Percentiles rank a stretch among this genome's conserved stretches.
Conservation (phyloP, 2,113 vertebrate species). For the Hemichromis elongatus region DNA sequence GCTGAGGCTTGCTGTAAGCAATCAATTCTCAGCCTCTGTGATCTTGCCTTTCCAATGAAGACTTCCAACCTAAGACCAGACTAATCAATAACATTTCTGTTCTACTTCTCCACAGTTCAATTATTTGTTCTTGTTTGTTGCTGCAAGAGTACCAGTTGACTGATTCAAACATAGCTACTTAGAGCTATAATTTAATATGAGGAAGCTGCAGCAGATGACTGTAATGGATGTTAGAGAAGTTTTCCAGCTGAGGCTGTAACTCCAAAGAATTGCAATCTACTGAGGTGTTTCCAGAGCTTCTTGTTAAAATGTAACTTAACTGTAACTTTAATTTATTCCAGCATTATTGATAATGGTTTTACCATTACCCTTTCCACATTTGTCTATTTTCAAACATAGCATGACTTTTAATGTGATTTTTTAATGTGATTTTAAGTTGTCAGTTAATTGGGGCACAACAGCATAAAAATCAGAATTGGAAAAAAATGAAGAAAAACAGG, state of each 20-base stretch:
- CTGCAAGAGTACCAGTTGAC: background rate
- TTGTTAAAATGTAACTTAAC: background rate
- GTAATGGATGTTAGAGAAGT: background rate
- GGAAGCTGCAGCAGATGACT: background rate
- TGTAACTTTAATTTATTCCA: background rate
- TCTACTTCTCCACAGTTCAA: background rate
- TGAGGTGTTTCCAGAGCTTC: background rate
- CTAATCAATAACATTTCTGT: conserved; percentile 20
- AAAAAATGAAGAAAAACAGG: background rate
- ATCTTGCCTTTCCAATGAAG: conserved; percentile 1
- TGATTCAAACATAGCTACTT: background rate
- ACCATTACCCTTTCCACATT: background rate
- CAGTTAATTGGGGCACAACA: background rate
- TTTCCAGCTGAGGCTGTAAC: background rate
- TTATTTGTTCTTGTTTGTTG: conserved; percentile 8
- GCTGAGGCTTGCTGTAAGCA: background rate
- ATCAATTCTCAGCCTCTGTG: conserved; percentile 23
- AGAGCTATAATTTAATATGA: background rate
- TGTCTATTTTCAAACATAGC: background rate
- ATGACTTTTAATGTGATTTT: background rate
- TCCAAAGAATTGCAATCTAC: background rate
- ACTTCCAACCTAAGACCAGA: conserved; percentile 6
- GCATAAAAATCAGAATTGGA: background rate
- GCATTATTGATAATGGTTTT: background rate
- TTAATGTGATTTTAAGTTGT: background rate